Conservation (phyloP, 2,888 invertebrate species). For the Epinotia demarniana region DNA sequence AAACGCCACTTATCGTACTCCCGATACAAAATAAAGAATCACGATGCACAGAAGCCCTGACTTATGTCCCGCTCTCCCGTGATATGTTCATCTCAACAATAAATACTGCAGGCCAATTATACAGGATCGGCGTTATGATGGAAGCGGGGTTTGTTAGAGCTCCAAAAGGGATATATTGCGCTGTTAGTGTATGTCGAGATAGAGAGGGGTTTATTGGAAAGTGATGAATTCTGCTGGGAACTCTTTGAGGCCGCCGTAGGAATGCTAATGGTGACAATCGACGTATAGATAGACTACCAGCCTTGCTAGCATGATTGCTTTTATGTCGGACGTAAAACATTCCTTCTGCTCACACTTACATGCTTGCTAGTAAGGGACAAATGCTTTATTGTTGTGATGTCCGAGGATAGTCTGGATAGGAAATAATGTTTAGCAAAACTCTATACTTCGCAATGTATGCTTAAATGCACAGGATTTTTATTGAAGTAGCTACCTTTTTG, state of each 20-base stretch:
- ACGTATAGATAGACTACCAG: too few relatives aligned
- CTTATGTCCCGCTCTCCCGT: conserved; percentile 75
- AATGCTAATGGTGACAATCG: neutral
- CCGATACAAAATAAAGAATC: conserved; percentile 82
- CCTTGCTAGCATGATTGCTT: too few relatives aligned
- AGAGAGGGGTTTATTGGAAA: conserved; percentile 26
- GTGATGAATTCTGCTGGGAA: conserved; percentile 7
- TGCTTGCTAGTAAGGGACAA: too few relatives aligned
- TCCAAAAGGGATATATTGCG: conserved; percentile 31
- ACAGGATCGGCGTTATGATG: conserved; percentile 51
- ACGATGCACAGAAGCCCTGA: conserved; percentile 79
- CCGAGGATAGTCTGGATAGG: too few relatives aligned
- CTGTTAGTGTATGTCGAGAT: conserved; percentile 17
- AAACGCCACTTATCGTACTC: conserved; percentile 74
- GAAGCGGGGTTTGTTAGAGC: conserved; percentile 32
- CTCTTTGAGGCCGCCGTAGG: neutral
- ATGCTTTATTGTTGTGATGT: too few relatives aligned
- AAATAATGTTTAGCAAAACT: too few relatives aligned
- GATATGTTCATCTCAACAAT: conserved; percentile 84
- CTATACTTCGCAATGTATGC: too few relatives aligned
- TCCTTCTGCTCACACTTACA: too few relatives aligned
- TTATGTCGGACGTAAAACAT: too few relatives aligned
- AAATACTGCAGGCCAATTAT: conserved; percentile 82
- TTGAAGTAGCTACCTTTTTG: too few relatives aligned
- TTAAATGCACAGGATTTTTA: too few relatives aligned